A percentile compares a stretch with the other conserved stretches of the same genome.
phyloP scores from a whole-genome alignment of 2,113 vertebrate genomes.

The Hypanus sabinus region DNA sequence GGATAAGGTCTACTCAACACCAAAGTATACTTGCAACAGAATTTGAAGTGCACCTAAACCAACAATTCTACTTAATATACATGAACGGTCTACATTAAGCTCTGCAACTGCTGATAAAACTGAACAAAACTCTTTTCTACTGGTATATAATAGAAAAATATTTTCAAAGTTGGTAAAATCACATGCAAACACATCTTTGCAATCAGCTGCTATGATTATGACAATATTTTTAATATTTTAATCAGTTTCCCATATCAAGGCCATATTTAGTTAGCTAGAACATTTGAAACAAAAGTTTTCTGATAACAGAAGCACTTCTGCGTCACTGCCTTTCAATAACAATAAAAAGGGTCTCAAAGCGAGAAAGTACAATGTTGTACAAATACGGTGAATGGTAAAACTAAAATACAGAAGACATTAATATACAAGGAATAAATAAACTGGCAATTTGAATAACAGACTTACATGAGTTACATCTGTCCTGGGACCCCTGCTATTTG shows the following conservation, averaged over 20 bases:
- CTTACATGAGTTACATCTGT: no score
- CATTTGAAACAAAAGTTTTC: neutral
- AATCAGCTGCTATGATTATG: neutral
- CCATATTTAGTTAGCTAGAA: neutral
- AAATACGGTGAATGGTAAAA: conserved; percentile 7
- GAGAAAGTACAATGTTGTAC: neutral
- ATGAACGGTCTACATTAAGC: neutral
- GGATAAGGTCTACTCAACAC: neutral
- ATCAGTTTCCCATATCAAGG: neutral
- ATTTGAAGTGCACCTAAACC: neutral
- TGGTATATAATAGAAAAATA: neutral
- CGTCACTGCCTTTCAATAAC: neutral
- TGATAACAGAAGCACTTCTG: neutral
- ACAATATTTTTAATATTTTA: neutral
- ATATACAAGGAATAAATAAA: conserved; percentile 18
- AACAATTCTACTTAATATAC: neutral
- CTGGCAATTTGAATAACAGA: neutral
- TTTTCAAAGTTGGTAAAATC: neutral
- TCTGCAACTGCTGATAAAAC: no score
- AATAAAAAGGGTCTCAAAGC: neutral
- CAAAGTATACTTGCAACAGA: neutral
- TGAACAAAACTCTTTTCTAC: neutral
- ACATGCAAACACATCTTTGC: neutral
- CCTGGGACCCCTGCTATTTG: no score
- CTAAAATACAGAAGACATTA: neutral